Base-by-base conservation (phyloP, 2,797 vertebrate genomes). In the Scolopax rusticola region DNA sequence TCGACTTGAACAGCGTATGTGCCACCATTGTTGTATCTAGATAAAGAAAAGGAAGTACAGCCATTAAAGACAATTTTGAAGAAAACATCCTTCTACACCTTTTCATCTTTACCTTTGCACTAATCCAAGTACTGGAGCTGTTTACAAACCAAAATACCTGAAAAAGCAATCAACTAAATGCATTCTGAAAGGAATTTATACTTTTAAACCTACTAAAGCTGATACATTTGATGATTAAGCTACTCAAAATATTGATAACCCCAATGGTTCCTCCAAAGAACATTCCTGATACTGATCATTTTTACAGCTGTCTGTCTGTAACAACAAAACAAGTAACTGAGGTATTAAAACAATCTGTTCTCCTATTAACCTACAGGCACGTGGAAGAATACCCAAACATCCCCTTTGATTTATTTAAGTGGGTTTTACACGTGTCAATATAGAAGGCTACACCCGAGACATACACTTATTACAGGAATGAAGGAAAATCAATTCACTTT, bases 401-500 rank as follows among this genome's bases (percentile, higher is more conserved):
- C 32, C 63, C 11, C 79, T 77, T 82, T 94, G 88, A 73, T 90
- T 96, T 92, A 86, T 95, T 88, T 75, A 84, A 82, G 89, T 45
- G 85, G 84, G 57, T 74, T 88, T 92, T 96, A 84, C 83, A 84
- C 3, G 11, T 82, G 90, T 93, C 84, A 68, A 8, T 64, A 68
- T 0, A 48, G 20, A 15, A 84, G n/a, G 68, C 63, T 45, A 32
- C 54, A 87, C 43, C 82, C 86, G 74, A 97, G 87, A 89, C 85
- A 43, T 4, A 48, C 15, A 69, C 73, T 95, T 97, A 97, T 95
- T 96, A 98, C 85, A 90, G 85, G 95, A 97, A 94, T 77, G 97
- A 98, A 96, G 87, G 96, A 95, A 98, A 98, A 98, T 98, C 98
- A 98, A 98, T 98, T 94, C 79, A 81, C 89, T 95, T 93, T 95